Conservation (phyloP, 2,888 invertebrate genomes). For the Lutraria lutraria region DNA sequence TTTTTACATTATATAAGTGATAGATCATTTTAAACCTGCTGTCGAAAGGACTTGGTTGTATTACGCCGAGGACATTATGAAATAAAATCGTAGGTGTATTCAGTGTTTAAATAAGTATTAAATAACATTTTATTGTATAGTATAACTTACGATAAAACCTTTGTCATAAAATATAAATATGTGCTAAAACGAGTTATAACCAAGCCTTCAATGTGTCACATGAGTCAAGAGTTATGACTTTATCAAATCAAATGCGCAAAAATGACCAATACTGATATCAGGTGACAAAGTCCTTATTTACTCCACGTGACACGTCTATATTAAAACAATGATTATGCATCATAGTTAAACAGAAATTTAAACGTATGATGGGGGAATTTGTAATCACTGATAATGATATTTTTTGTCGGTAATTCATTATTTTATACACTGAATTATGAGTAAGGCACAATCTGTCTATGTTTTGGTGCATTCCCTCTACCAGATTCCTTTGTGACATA, state of each 20-base stretch:
- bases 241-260: not conserved
- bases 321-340: too few species aligned
- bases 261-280: not conserved
- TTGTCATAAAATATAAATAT: not conserved
- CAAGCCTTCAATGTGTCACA: not conserved
- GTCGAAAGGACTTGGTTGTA: not conserved
- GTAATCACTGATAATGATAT: too few species aligned
- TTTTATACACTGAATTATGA: too few species aligned
- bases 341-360: too few species aligned
- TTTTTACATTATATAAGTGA: not conserved
- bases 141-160: not conserved
- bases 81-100: not conserved
- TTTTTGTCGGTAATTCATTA: too few species aligned
- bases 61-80: not conserved
- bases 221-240: not conserved
- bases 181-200: not conserved
- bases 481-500: too few species aligned
- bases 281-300: too few species aligned
- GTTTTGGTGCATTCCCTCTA: too few species aligned
- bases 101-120: not conserved
- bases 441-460: too few species aligned
- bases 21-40: not conserved
- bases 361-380: too few species aligned
- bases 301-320: too few species aligned
- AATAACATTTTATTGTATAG: not conserved